Conservation (phyloP, 2,888 invertebrate genomes). For the Pyralis farinalis region DNA sequence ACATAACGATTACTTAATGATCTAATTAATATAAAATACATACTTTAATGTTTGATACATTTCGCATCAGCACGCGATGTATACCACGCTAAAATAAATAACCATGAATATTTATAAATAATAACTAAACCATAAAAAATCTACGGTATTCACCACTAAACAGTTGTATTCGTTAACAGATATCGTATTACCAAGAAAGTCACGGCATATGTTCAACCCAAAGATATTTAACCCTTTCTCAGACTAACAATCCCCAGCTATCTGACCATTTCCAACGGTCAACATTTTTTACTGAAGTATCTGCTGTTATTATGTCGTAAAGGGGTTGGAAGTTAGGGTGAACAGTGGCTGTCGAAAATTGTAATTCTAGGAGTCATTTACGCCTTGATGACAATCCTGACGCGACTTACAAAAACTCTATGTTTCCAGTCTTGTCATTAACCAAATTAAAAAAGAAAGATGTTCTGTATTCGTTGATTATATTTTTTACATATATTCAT, state of each 20-base stretch:
- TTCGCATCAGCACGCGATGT: too few species aligned
- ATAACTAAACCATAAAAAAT: background rate
- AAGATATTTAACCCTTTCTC: conserved; percentile 11
- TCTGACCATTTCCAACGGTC: conserved; percentile 65
- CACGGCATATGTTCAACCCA: conserved; percentile 4
- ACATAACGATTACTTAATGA: too few species aligned
- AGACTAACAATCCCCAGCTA: conserved; percentile 22
- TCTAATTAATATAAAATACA: too few species aligned
- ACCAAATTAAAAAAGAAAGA: too few species aligned
- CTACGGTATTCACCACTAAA: background rate
- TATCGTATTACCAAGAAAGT: background rate
- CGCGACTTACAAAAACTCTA: too few species aligned
- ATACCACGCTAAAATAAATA: too few species aligned
- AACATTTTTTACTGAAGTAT: conserved; percentile 42
- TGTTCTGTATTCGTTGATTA: too few species aligned
- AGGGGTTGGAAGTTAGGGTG: conserved; percentile 46
- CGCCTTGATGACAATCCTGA: too few species aligned
- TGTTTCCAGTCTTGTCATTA: too few species aligned
- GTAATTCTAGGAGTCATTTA: conserved; percentile 37
- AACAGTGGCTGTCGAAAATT: conserved; percentile 31
- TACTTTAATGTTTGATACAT: too few species aligned
- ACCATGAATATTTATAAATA: background rate
- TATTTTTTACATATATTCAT: too few species aligned
- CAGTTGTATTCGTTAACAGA: background rate
- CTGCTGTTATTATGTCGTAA: conserved; percentile 50